These are phyloP conservation scores for Sinonovacula constricta DNA, from an alignment of 1,140 invertebrate species.

Conservation along the genomic window DNA sequence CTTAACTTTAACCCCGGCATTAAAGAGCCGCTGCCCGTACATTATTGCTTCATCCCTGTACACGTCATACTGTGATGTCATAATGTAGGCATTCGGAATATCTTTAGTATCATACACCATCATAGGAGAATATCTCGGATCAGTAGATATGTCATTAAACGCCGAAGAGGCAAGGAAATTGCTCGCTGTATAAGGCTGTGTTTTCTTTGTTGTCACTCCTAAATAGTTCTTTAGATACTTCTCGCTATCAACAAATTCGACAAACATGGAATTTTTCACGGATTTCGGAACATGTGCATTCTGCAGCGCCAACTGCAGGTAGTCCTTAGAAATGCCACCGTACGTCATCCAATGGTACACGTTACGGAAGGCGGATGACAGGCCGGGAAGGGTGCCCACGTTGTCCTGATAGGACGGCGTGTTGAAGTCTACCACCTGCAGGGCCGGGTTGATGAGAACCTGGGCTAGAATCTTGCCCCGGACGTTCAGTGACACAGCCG, in stretches of 20 bases:
- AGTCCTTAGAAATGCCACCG: constrained; percentile 46
- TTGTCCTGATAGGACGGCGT: constrained; percentile 74
- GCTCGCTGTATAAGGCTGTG: constrained; percentile 3
- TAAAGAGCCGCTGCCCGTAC: constrained; percentile 65
- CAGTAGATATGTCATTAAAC: constrained; percentile 53
- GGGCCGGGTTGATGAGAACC: constrained; percentile 72
- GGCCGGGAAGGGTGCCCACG: constrained; percentile 54
- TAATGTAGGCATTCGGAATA: constrained; percentile 67
- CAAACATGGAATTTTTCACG: constrained; percentile 38
- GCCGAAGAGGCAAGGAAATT: constrained; percentile 38
- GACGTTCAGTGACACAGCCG: constrained; percentile 66
- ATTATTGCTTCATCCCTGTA: constrained; percentile 72
- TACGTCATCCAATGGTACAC: constrained; percentile 68
- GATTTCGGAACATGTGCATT: constrained; percentile 66
- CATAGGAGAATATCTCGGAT: constrained; percentile 65
- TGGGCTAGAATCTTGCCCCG: constrained; percentile 64
- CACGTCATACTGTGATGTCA: constrained; percentile 74
- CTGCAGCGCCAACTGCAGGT: constrained; percentile 40
- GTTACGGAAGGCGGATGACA: constrained; percentile 63
- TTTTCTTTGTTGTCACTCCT: constrained; percentile 55
- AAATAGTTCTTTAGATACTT: constrained; percentile 56
- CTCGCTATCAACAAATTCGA: constrained; percentile 58
- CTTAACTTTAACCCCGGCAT: constrained; percentile 62
- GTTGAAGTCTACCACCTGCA: constrained; percentile 73
- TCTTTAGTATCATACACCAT: constrained; percentile 49